A percentile compares a stretch with the other conserved stretches of the same genome.
Conservation (phyloP, 2,888 invertebrate species). For the Drosophila kanekoi region DNA sequence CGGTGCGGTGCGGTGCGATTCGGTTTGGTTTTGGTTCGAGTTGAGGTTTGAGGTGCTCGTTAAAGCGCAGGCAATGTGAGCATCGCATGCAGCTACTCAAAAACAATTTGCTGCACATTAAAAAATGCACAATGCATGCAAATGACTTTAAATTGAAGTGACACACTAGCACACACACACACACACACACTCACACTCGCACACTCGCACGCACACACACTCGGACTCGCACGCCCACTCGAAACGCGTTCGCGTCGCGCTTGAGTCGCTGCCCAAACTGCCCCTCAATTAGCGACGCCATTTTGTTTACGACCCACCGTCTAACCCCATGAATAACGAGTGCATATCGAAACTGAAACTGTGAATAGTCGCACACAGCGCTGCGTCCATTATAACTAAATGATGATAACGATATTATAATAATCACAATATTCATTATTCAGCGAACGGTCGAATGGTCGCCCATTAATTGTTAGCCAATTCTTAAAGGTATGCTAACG, state of each 20-base stretch:
- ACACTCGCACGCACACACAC: neutral
- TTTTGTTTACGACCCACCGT: slow-evolving; percentile 64
- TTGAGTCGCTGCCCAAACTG: slow-evolving; percentile 69
- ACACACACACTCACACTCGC: slow-evolving; percentile 6
- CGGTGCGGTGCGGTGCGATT: neutral
- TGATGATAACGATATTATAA: slow-evolving; percentile 38
- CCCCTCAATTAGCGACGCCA: slow-evolving; percentile 72
- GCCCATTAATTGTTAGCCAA: neutral
- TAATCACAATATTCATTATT: slow-evolving; percentile 20
- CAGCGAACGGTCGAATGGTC: neutral
- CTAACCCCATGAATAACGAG: slow-evolving; percentile 48
- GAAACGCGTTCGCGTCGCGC: slow-evolving; percentile 54
- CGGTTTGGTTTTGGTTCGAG: slow-evolving; percentile 18
- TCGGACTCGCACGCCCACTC: slow-evolving; percentile 12
- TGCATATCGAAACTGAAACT: slow-evolving; percentile 48
- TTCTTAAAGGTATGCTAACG: neutral
- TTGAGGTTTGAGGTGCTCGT: slow-evolving; percentile 40
- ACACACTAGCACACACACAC: slow-evolving; percentile 51
- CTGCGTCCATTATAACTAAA: slow-evolving; percentile 35
- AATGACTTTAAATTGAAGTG: slow-evolving; percentile 79
- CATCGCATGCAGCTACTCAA: slow-evolving; percentile 75
- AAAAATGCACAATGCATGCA: slow-evolving; percentile 78
- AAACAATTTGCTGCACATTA: slow-evolving; percentile 82
- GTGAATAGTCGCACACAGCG: slow-evolving; percentile 20
- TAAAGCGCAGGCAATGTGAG: slow-evolving; percentile 47